Evolutionary conservation across 1,140 invertebrate species (phyloP).

Genomic region (Penaeus chinensis): DNA sequence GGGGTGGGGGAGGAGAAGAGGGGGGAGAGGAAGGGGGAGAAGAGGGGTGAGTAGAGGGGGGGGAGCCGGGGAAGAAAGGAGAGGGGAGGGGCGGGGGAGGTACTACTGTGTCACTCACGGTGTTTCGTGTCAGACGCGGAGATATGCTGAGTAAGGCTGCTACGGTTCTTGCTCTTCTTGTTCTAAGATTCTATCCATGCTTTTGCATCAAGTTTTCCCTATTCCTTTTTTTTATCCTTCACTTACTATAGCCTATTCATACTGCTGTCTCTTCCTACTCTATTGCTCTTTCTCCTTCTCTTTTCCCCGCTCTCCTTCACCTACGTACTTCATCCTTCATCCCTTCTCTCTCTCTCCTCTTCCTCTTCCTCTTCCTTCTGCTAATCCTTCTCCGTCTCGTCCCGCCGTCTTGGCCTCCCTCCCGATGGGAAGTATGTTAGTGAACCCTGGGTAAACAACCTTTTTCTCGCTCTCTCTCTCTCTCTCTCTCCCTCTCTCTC

Average conservation of each 20-base stretch:
- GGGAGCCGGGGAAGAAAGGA: too few relatives aligned
- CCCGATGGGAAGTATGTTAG: not conserved
- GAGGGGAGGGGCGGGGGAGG: too few relatives aligned
- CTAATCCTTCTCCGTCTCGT: not conserved
- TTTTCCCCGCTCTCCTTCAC: not conserved
- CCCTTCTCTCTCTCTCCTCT: not conserved
- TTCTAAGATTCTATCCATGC: too few relatives aligned
- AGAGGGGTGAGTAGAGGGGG: too few relatives aligned
- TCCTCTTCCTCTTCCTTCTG: not conserved
- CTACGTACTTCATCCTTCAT: not conserved
- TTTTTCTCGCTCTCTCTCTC: not conserved
- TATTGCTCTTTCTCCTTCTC: not conserved
- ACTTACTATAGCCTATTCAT: not conserved
- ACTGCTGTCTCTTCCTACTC: not conserved
- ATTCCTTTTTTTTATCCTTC: not conserved
- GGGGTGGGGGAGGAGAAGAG: too few relatives aligned
- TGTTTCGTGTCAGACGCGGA: too few relatives aligned
- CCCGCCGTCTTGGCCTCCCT: not conserved
- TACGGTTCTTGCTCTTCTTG: too few relatives aligned
- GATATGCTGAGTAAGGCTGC: too few relatives aligned
- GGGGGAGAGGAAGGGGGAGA: too few relatives aligned
- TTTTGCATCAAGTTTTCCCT: not conserved
- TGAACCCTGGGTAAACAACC: not conserved
- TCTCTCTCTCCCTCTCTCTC: not conserved
- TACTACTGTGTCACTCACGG: too few relatives aligned